Evolutionary conservation across 2,888 invertebrate species (phyloP), one percentile per base, ranked within the genome.

Genomic region (Chymomyza procnemis): DNA sequence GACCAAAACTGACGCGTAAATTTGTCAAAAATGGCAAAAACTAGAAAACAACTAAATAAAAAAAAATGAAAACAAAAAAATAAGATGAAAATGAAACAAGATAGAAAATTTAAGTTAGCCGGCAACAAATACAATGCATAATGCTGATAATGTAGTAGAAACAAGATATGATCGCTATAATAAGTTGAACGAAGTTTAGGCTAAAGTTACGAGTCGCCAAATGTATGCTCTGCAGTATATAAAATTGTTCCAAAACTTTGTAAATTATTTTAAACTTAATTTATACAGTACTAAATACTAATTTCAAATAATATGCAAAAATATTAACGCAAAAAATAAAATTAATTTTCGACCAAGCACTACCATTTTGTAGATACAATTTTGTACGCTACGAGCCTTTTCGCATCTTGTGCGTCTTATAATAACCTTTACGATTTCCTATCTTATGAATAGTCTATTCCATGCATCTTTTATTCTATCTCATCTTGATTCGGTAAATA

Each of bases 11-110:
- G 46, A 22, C 26, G 65, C 60, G 69, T 63, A 61, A 78, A 68
- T 79, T 76, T 79, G 74, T 74, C 80, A 71, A 76, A 72, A 79
- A 66, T 76, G 71, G 73, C 79, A 66, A 79, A 54, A 73, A 72
- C 63, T 46, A 78, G 58, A 65, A 64, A 19, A 61, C 66, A 66
- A 70, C 59, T 59, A n/a, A 19, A 47, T 14, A 14, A 16, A 47
- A 22, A 48, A 14, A 67, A 54, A 61, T 61, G 78, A 66, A 18
- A 50, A 4, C 26, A 6, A 54, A 71, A 63, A 46, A 56, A 52
- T 59, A 65, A 41, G n/a, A n/a, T n/a, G n/a, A n/a, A n/a, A n/a
- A n/a, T n/a, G n/a, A 63, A 62, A 65, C 67, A 64, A 55, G 58
- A 30, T 16, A 19, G 12, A 12, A 19, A 68, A 65, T 22, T 41